Evolutionary conservation across 2,797 vertebrate species (phyloP).

Genomic region (Aselliscus stoliczkanus): DNA sequence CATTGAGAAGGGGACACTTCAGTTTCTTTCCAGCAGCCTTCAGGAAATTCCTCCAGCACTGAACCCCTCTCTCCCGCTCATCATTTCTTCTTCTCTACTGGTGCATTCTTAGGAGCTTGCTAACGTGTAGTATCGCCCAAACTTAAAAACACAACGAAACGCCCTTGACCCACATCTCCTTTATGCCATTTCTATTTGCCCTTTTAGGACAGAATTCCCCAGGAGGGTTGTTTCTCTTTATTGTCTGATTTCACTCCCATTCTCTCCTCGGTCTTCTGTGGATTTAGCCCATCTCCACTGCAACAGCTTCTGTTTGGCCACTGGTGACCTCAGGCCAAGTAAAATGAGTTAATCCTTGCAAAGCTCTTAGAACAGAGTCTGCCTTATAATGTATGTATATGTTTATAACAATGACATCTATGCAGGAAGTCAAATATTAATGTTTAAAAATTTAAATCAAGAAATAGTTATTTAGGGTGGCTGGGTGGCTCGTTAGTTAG

Average conservation of each 20-base stretch:
- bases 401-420: not conserved
- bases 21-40: not conserved
- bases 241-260: not conserved
- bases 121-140: not conserved
- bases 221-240: not conserved
- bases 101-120: not conserved
- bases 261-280: not conserved
- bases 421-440: not conserved
- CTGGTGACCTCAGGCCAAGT: not conserved
- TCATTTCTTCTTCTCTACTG: not conserved
- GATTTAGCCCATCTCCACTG: not conserved
- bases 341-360: conserved; percentile 2
- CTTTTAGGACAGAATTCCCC: not conserved
- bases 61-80: not conserved
- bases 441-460: conserved; percentile 12
- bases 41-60: not conserved
- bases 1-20: not conserved
- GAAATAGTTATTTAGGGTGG: not conserved
- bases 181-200: not conserved
- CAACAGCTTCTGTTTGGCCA: not conserved
- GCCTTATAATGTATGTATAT: not conserved
- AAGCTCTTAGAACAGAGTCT: not conserved
- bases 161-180: not conserved
- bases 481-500: too few species aligned
- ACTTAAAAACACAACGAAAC: not conserved